Evolutionary conservation across 2,113 vertebrate genomes (phyloP), one percentile per base, ranked within the genome.

Genomic region (Prochilodus magdalenae): DNA sequence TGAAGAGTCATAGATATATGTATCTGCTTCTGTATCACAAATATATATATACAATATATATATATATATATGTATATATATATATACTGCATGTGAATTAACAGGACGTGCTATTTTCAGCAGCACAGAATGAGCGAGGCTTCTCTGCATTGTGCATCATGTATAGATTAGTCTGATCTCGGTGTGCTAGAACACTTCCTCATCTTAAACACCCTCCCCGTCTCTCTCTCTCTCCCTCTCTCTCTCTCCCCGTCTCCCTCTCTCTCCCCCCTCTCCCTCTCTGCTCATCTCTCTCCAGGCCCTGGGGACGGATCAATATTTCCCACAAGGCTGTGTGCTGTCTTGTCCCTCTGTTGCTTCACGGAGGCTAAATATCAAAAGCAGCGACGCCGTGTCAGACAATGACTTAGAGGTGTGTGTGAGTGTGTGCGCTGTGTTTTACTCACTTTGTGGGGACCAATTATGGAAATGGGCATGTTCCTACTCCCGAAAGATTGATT

Each of bases 321-420:
- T 90, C 79, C 87, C 88, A 87, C 89, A 92, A 92, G 93, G 93
- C 94, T 89, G 89, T 85, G 92, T 94, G 93, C 93, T 75, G 30
- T 88, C 91, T 93, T 93, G 95, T 96, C 94, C 93, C 94, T 97
- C 95, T 95, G 92, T 87, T 89, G 79, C 90, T 93, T 94, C 94
- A 90, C 90, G 90, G 93, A 95, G 94, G 91, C 93, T 93, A 93
- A 94, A 93, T 95, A 92, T 95, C 93, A 92, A 94, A 91, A 94
- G 95, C 95, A 93, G 93, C 94, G 93, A 95, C 94, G 91, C 93
- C 89, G 92, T 90, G 90, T 94, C 87, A 86, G 88, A 91, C 93
- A 92, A 93, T 89, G 93, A 91, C 93, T 90, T 89, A 94, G 89
- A 93, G 92, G 63, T 66, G 63, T 33, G 26, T 65, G 29, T 66